Base-by-base conservation (phyloP, 2,113 vertebrate species). In the Bostrychus sinensis region DNA sequence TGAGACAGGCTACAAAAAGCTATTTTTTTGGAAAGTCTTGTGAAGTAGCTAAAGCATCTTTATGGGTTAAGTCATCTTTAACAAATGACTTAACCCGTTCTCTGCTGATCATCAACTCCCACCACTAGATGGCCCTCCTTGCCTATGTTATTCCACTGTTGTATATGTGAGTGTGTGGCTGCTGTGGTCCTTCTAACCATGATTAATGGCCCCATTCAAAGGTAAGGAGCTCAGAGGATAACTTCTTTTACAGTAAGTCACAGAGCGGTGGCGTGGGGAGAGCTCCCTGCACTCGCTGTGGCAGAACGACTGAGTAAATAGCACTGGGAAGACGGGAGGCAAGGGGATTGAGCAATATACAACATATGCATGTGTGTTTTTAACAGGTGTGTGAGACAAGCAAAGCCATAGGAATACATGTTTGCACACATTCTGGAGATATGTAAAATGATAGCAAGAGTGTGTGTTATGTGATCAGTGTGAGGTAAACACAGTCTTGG, bases 151-250 rank as follows among this genome's bases (percentile, higher is more conserved):
- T 50, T 0, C 0, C 22, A 39, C 6, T 9, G 11, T 57, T 68
- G 53, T 46, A 16, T 55, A 1, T 16, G 63, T 50, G 55, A 59
- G 32, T 28, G 36, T 36, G 25, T 61, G 56, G 81, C 72, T 77
- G 62, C 75, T 83, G 83, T 78, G 83, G 81, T 77, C 80, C 63
- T 72, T 82, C 84, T 79, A 89, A 87, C 76, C 71, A 82, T 90
- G 88, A 91, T 90, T 89, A 91, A 91, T 91, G 88, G 78, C 64
- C 77, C 81, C 80, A 84, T 88, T 89, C 86, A 85, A 81, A 86
- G 83, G 85, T 88, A 85, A 85, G 82, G 87, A 89, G 84, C 85
- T 84, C 80, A 80, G 81, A 86, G 86, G 83, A 89, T 86, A 88
- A 82, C 89, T 88, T 86, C 75, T 86, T 90, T 87, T 89, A 87